phyloP scores from a whole-genome alignment of 2,888 invertebrate species.

The Meta bourneti region DNA sequence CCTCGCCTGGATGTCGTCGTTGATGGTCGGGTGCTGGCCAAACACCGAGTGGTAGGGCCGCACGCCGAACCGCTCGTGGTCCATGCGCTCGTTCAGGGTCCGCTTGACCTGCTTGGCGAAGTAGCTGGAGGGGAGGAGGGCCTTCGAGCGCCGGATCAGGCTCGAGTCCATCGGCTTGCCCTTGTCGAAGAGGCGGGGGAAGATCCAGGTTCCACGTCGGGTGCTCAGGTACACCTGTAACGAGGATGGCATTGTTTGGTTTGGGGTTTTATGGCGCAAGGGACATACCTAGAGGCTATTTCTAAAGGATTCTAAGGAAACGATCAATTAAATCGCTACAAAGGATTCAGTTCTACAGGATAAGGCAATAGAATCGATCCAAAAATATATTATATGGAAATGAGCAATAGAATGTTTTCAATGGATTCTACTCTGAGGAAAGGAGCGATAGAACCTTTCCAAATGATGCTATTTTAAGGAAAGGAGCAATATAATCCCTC shows the following conservation, averaged over 20 bases:
- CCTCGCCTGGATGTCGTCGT: slow-evolving; percentile 82
- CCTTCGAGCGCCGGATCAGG: slow-evolving; percentile 61
- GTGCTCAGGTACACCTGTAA: slow-evolving; percentile 81
- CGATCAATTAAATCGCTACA: no score
- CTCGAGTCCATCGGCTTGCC: slow-evolving; percentile 80
- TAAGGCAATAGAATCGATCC: no score
- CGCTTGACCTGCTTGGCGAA: slow-evolving; percentile 54
- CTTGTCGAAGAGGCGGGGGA: slow-evolving; percentile 81
- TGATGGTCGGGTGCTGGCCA: slow-evolving; percentile 79
- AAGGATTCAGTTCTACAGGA: no score
- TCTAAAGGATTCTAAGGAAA: no score
- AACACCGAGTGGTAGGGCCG: slow-evolving; percentile 55
- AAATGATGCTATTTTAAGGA: no score
- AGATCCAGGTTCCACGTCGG: slow-evolving; percentile 82
- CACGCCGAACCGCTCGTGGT: slow-evolving; percentile 64
- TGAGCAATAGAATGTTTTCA: no score
- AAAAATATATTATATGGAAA: no score
- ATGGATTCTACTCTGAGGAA: no score
- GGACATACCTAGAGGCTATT: no score
- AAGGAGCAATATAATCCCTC: no score
- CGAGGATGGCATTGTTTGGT: background rate
- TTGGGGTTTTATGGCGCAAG: no score
- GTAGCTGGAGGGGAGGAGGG: slow-evolving; percentile 45
- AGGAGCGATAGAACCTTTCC: no score
- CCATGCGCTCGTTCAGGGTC: slow-evolving; percentile 50